phyloP scores from a whole-genome alignment of 2,113 vertebrate species.

The Gracilinanus agilis region DNA sequence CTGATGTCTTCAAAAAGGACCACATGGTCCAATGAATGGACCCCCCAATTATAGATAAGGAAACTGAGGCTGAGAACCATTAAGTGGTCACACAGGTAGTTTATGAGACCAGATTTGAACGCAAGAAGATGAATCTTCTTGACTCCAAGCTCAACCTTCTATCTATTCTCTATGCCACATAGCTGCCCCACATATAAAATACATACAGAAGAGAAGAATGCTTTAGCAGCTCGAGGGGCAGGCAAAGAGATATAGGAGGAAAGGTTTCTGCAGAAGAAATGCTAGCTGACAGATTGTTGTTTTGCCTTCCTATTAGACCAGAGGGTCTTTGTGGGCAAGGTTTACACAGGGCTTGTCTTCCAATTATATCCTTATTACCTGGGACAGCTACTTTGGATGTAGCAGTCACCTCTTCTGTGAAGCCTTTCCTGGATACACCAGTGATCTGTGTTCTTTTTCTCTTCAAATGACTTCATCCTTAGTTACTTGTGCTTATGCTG shows the following conservation, averaged over 20 bases:
- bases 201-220: not conserved
- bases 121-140: not conserved
- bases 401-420: not conserved
- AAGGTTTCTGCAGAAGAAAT: not conserved
- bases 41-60: not conserved
- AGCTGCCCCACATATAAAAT: not conserved
- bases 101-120: not conserved
- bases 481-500: not conserved
- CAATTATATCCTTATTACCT: not conserved
- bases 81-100: not conserved
- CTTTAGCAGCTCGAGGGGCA: not conserved
- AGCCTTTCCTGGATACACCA: not conserved
- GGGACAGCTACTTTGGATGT: not conserved
- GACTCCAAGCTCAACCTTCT: not conserved
- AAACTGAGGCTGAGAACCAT: not conserved
- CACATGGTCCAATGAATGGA: accelerated
- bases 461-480: not conserved
- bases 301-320: not conserved
- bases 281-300: not conserved
- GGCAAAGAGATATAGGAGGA: not conserved
- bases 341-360: not conserved
- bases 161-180: too few relatives aligned
- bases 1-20: not conserved
- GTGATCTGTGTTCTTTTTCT: not conserved
- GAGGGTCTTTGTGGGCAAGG: not conserved